Evolutionary conservation across 2,113 vertebrate genomes (phyloP).

Genomic region (Anoplopoma fimbria): DNA sequence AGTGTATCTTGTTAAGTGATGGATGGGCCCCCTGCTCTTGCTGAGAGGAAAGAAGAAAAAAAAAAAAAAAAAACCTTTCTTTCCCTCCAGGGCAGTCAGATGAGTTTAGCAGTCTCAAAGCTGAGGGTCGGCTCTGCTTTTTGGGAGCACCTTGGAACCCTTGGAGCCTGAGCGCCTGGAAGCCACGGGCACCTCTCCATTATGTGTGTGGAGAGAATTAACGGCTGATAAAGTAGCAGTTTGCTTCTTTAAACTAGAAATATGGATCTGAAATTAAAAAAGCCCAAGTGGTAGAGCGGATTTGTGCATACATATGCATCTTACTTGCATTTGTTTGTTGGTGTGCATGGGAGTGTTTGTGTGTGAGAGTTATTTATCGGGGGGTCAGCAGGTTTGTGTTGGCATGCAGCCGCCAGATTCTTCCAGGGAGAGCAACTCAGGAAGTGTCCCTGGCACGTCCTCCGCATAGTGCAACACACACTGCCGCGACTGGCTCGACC

Average conservation of each 20-base stretch:
- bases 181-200: conserved; percentile 46
- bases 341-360: too few species aligned
- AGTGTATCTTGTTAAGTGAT: conserved; percentile 92
- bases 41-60: conserved; percentile 78
- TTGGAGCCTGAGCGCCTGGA: conserved; percentile 60
- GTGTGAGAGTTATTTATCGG: conserved; percentile 51
- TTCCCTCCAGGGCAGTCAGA: conserved; percentile 80
- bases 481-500: conserved; percentile 56
- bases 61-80: conserved; percentile 76
- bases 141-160: conserved; percentile 60
- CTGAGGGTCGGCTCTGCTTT: conserved; percentile 65
- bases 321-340: conserved; percentile 4
- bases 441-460: conserved; percentile 76
- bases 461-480: conserved; percentile 49
- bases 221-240: conserved; percentile 51
- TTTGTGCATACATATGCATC: not conserved
- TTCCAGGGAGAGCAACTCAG: conserved; percentile 70
- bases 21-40: conserved; percentile 85
- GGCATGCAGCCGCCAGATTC: conserved; percentile 64
- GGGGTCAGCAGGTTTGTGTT: conserved; percentile 75
- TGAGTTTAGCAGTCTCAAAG: conserved; percentile 83
- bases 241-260: conserved; percentile 12
- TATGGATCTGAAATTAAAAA: conserved; percentile 5
- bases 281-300: not conserved
- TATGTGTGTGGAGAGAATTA: conserved; percentile 51